phyloP scores from a whole-genome alignment of 1,140 invertebrate species.

The Caenorhabditis brenneri region DNA sequence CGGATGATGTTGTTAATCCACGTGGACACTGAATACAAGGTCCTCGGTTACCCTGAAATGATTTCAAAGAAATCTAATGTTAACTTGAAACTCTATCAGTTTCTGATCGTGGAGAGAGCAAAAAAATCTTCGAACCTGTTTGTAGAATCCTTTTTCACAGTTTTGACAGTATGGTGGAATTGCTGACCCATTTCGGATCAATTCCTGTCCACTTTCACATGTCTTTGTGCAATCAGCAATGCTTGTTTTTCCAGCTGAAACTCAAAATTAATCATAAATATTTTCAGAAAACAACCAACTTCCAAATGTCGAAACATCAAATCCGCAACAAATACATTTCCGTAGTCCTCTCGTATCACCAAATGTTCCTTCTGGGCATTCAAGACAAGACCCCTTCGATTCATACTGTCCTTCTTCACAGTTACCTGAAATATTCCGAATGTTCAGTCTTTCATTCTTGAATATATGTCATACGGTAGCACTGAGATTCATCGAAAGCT shows the following conservation, averaged over 20 bases:
- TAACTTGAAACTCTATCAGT: neutral
- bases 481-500: neutral
- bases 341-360: neutral
- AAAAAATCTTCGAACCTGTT: neutral
- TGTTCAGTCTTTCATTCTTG: neutral
- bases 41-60: neutral
- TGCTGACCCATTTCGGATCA: neutral
- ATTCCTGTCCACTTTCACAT: neutral
- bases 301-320: neutral
- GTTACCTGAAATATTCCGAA: neutral
- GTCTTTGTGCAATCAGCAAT: neutral
- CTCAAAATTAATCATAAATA: neutral
- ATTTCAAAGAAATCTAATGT: neutral
- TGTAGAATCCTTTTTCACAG: neutral
- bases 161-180: neutral
- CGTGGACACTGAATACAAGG: conserved; percentile 27
- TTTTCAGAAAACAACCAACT: neutral
- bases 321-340: neutral
- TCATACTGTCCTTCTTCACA: neutral
- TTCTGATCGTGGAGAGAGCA: too few relatives aligned
- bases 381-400: neutral
- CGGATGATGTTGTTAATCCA: neutral
- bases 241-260: neutral
- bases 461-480: neutral
- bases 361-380: neutral